Conservation (phyloP, 2,888 invertebrate species). For the Entomobrya proxima region DNA sequence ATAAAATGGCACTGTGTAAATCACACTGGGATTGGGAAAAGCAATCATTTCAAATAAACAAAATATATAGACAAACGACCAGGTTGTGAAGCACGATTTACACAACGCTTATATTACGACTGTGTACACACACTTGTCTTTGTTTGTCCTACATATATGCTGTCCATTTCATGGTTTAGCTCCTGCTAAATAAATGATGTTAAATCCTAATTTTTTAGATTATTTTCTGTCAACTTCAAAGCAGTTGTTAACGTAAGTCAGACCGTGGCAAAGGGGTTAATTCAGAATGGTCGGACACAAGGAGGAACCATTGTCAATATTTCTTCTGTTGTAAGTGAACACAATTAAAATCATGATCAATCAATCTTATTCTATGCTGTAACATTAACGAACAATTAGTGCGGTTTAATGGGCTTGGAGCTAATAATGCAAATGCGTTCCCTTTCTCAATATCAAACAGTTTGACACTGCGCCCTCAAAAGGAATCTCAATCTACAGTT, state of each 20-base stretch:
- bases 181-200: background rate
- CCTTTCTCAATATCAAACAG: background rate
- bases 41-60: no score
- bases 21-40: no score
- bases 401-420: no score
- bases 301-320: conserved; percentile 92
- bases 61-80: no score
- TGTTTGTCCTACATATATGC: background rate
- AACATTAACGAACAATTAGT: no score
- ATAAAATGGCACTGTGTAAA: background rate
- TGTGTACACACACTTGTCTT: no score
- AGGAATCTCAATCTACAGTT: conserved; percentile 83
- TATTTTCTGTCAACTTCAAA: conserved; percentile 87
- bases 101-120: no score
- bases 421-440: no score
- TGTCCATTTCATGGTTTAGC: conserved; percentile 26
- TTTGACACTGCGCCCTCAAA: conserved; percentile 67
- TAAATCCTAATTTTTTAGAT: conserved; percentile 75
- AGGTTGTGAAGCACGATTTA: no score
- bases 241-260: conserved; percentile 90
- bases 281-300: conserved; percentile 67
- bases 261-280: conserved; percentile 85
- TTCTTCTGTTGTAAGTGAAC: conserved; percentile 91
- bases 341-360: no score
- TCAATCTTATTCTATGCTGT: no score